phyloP scores from a whole-genome alignment of 2,888 invertebrate species.

The Emesis furor region DNA sequence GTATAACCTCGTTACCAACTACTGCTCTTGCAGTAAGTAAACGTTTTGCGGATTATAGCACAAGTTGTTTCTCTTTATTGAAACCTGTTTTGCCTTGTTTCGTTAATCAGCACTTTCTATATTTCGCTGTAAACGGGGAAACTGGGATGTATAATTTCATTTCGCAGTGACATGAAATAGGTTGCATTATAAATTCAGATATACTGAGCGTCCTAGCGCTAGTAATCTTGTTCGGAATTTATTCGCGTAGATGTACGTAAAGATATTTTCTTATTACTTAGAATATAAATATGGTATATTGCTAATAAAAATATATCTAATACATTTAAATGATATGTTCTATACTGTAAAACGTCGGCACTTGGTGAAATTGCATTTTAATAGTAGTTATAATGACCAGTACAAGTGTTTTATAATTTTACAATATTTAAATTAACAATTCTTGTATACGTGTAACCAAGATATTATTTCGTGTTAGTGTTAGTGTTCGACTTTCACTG shows the following conservation, averaged over 20 bases:
- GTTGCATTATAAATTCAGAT: slow-evolving; percentile 3
- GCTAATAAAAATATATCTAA: too few relatives aligned
- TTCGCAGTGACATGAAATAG: neutral
- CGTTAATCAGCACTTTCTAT: slow-evolving; percentile 64
- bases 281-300: too few relatives aligned
- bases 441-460: too few relatives aligned
- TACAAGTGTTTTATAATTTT: too few relatives aligned
- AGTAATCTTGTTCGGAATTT: slow-evolving; percentile 14
- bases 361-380: too few relatives aligned
- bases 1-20: slow-evolving; percentile 89
- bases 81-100: slow-evolving; percentile 79
- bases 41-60: slow-evolving; percentile 85
- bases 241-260: neutral
- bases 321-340: too few relatives aligned
- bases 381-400: too few relatives aligned
- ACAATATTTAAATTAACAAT: too few relatives aligned
- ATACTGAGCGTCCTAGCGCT: neutral
- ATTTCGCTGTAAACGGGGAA: slow-evolving; percentile 46
- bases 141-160: neutral
- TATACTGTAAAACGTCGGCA: too few relatives aligned
- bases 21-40: slow-evolving; percentile 84
- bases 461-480: too few relatives aligned
- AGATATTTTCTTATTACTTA: neutral
- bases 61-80: slow-evolving; percentile 87
- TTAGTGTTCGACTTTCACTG: too few relatives aligned